Evolutionary conservation across 1,140 invertebrate genomes (phyloP).

Genomic region (Nylanderia fulva): DNA sequence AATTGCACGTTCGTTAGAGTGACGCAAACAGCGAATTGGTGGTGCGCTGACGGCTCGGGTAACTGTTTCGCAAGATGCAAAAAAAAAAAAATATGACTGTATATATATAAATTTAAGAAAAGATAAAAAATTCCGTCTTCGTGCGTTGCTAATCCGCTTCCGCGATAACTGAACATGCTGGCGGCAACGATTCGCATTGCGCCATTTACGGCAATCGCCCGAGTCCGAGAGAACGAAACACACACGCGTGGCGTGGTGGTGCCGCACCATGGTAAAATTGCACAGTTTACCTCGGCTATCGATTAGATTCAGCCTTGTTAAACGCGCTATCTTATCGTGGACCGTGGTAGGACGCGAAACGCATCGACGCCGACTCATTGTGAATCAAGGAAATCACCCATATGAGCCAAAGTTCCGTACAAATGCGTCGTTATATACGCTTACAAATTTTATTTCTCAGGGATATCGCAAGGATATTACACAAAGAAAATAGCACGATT

Average conservation of each 20-base stretch:
- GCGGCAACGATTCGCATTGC: conserved; percentile 54
- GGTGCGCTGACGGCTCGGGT: not conserved
- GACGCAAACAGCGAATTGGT: not conserved
- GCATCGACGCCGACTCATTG: not conserved
- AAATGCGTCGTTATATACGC: not conserved
- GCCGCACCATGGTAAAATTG: conserved; percentile 10
- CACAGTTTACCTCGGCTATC: conserved; percentile 45
- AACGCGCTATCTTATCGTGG: conserved; percentile 52
- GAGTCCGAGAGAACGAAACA: conserved; percentile 36
- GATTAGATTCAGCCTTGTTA: conserved; percentile 60
- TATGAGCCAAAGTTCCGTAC: not conserved
- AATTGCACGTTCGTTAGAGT: conserved; percentile 10
- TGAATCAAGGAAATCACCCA: conserved; percentile 47
- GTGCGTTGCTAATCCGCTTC: conserved; percentile 35
- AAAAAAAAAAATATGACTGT: conserved; percentile 25
- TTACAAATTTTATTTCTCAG: not conserved
- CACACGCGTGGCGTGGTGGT: conserved; percentile 3
- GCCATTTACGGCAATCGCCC: conserved; percentile 50
- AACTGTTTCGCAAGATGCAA: conserved; percentile 10
- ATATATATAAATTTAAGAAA: conserved; percentile 40
- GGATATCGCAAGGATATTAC: no score
- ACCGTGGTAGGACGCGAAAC: conserved; percentile 5
- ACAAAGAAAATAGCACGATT: not conserved
- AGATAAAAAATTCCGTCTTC: conserved; percentile 16
- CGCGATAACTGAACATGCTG: conserved; percentile 42